Base-by-base conservation (phyloP, 2,888 invertebrate species). In the Nemotelus pantherinus region DNA sequence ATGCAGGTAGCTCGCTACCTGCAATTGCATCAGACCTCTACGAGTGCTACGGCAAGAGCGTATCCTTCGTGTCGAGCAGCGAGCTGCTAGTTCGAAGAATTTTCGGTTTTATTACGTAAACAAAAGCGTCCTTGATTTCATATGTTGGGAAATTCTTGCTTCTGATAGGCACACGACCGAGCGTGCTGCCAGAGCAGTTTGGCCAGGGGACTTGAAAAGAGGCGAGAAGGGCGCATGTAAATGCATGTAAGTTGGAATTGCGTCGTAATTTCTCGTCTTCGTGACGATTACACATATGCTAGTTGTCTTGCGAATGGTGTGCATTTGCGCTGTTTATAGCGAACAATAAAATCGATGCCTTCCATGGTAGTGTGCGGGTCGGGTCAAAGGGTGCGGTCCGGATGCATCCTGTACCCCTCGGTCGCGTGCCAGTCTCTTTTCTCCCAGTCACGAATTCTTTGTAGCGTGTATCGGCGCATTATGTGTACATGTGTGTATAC, bases 91-190 rank as follows among this genome's bases (percentile, higher is more conserved):
- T 50, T 25, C 74, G 25, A 63, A 10, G 41, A 41, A 10, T 39
- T 41, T 53, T 55, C 53, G 43, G 10, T 45, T 77, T 70, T 60
- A 79, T 81, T 81, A 78, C 80, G 80, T 80, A 81, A 81, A 81
- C 79, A 80, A 80, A 77, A 77, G 79, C 80, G 80, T 81, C 80
- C 81, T 81, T 81, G 81, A 79, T 67, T 70, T 71, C 60, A 71
- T 78, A 71, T 71, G 68, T 68, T 68, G 68, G 50, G 53, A 9
- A 39, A 25, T 43, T 63, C 63, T 57, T 10, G 43, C 57, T 44
- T 55, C 55, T 71, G 55, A 41, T 57, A 57, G 57, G 45, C 63
- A 7, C 63, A 63, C 63, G 63, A 63, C 5, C 5, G 63, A 43
- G 43, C 43, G 63, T 43, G 63, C 3, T 45, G 72, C 60, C 53